A percentile compares a stretch with the other conserved stretches of the same genome.
phyloP scores from a whole-genome alignment of 2,797 vertebrate species.

The Pseudomugil tenellus region DNA sequence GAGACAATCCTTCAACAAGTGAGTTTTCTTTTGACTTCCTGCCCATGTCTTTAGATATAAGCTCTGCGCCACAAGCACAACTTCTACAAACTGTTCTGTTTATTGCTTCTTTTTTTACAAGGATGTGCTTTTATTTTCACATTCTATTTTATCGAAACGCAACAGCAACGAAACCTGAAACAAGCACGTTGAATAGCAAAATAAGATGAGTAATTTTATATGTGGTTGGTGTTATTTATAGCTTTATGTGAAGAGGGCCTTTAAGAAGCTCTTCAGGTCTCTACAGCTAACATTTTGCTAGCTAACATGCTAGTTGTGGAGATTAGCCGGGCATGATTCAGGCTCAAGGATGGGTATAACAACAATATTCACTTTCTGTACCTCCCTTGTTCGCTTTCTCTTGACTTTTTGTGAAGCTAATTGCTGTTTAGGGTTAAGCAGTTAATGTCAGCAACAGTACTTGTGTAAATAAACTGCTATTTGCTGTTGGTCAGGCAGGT shows the following conservation, averaged over 20 bases:
- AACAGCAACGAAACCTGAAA: neutral
- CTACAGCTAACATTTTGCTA: too few relatives aligned
- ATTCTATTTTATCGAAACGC: neutral
- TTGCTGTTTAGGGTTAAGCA: neutral
- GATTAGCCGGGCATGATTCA: too few relatives aligned
- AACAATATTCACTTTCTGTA: too few relatives aligned
- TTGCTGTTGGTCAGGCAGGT: too few relatives aligned
- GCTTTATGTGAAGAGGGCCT: too few relatives aligned
- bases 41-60: slow-evolving; percentile 6
- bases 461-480: too few relatives aligned
- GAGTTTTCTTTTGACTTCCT: slow-evolving; percentile 42
- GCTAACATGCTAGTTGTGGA: too few relatives aligned
- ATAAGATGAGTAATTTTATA: neutral
- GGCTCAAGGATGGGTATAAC: too few relatives aligned
- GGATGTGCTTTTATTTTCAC: neutral
- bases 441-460: too few relatives aligned
- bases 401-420: too few relatives aligned
- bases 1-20: slow-evolving; percentile 83
- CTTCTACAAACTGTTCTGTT: neutral
- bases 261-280: too few relatives aligned
- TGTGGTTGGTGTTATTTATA: neutral
- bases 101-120: neutral
- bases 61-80: neutral
- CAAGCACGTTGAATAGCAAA: neutral
- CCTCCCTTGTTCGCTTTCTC: too few relatives aligned